Conservation (phyloP, 2,888 invertebrate species). For the Falcaria lacertinaria region DNA sequence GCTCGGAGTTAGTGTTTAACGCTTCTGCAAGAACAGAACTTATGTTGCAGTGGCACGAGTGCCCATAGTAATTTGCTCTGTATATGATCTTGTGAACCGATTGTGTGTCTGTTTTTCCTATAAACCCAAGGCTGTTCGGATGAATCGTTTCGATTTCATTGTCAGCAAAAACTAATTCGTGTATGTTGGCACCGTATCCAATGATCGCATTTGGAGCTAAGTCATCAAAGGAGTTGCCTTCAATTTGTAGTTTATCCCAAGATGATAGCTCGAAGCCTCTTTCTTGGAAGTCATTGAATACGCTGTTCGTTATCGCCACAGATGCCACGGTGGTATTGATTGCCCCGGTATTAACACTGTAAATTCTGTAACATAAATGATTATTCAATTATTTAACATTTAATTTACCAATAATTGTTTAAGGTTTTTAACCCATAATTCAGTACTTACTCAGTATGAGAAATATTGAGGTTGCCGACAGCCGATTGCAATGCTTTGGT, state of each 20-base stretch:
- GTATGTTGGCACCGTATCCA: slow-evolving; percentile 70
- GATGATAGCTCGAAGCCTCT: slow-evolving; percentile 82
- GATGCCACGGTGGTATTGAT: slow-evolving; percentile 82
- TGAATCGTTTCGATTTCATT: slow-evolving; percentile 66
- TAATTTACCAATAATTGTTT: background rate
- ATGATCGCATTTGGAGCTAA: slow-evolving; percentile 78
- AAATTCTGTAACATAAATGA: slow-evolving; percentile 73
- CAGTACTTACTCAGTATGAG: slow-evolving; percentile 78
- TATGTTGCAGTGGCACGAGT: slow-evolving; percentile 82
- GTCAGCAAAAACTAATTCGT: slow-evolving; percentile 75
- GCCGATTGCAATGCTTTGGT: slow-evolving; percentile 82
- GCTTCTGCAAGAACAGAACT: slow-evolving; percentile 77
- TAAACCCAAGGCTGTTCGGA: slow-evolving; percentile 78
- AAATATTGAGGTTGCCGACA: slow-evolving; percentile 82
- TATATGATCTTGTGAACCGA: slow-evolving; percentile 68
- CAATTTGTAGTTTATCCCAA: slow-evolving; percentile 82
- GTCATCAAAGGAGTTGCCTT: slow-evolving; percentile 82
- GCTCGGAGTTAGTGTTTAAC: slow-evolving; percentile 53
- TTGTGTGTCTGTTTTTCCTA: slow-evolving; percentile 72
- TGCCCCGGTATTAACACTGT: slow-evolving; percentile 80
- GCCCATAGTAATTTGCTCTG: slow-evolving; percentile 81
- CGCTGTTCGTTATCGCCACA: slow-evolving; percentile 80
- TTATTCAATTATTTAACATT: background rate
- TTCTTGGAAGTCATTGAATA: slow-evolving; percentile 78
- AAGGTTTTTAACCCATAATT: background rate